These are phyloP conservation scores for Drosophila willistoni DNA, from an alignment of 1,140 invertebrate species.

Conservation along the genomic window DNA sequence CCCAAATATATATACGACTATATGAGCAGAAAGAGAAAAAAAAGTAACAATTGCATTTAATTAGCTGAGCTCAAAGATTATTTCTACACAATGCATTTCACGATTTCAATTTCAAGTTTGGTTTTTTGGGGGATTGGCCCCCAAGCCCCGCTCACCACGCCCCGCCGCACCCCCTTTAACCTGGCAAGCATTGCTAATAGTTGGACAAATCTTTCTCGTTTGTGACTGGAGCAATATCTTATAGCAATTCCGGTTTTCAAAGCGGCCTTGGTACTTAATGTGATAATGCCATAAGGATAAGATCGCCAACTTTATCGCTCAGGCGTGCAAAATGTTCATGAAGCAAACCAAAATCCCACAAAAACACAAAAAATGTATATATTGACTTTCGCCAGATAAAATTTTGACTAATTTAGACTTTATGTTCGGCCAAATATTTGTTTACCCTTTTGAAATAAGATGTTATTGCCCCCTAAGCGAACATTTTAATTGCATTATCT, in stretches of 20 bases:
- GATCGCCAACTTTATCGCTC: conserved; percentile 18
- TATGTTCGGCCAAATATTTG: neutral
- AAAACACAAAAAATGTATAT: neutral
- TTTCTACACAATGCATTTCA: conserved; percentile 4
- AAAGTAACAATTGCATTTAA: conserved; percentile 3
- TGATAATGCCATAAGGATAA: conserved; percentile 21
- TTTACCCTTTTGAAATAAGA: neutral
- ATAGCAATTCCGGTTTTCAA: conserved; percentile 10
- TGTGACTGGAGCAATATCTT: conserved; percentile 15
- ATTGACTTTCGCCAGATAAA: conserved; percentile 7
- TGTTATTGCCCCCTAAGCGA: neutral
- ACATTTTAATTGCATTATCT: neutral
- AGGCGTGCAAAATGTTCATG: conserved; percentile 12
- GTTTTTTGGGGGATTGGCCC: neutral
- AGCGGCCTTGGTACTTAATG: conserved; percentile 19
- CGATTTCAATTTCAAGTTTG: conserved; percentile 8
- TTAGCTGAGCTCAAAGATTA: conserved; percentile 1
- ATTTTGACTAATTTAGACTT: conserved; percentile 10
- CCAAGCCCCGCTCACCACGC: neutral
- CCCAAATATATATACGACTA: neutral
- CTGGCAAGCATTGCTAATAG: conserved; percentile 2
- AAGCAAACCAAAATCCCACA: neutral
- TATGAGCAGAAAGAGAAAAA: neutral
- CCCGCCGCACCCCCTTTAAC: too few relatives aligned
- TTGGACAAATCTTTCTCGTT: conserved; percentile 11